These are phyloP conservation scores for Pygoscelis adeliae DNA, from an alignment of 2,113 vertebrate species.

Conservation along the genomic window DNA sequence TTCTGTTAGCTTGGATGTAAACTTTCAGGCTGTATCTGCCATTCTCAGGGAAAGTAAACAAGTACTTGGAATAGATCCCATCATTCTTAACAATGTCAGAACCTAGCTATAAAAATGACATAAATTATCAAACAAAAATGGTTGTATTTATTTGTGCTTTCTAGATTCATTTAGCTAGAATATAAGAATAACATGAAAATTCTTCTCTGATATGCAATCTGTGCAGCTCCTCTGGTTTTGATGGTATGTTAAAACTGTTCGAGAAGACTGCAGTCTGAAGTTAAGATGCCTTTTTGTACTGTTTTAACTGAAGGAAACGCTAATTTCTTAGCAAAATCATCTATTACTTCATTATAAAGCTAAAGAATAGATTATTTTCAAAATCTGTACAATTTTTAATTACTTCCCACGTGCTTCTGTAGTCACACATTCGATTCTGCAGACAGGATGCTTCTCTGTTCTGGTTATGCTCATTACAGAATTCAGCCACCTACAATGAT, in stretches of 20 bases:
- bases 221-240: background rate
- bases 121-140: background rate
- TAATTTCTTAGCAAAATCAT: background rate
- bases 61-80: constrained; percentile 75
- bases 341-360: background rate
- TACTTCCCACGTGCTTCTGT: constrained; percentile 69
- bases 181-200: background rate
- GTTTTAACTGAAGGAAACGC: background rate
- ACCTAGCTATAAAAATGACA: constrained; percentile 34
- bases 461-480: constrained; percentile 68
- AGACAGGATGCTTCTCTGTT: constrained; percentile 72
- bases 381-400: constrained; percentile 65
- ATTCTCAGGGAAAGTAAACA: constrained; percentile 51
- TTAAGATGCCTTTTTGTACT: background rate
- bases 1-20: constrained; percentile 5
- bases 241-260: background rate
- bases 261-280: background rate
- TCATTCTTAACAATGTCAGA: constrained; percentile 70
- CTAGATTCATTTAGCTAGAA: background rate
- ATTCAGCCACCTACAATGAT: constrained; percentile 69
- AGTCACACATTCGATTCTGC: constrained; percentile 74
- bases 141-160: background rate
- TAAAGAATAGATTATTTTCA: background rate
- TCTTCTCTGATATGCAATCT: background rate
- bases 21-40: constrained; percentile 73